Conservation (phyloP, 2,113 vertebrate species). For the Loxodonta africana region DNA sequence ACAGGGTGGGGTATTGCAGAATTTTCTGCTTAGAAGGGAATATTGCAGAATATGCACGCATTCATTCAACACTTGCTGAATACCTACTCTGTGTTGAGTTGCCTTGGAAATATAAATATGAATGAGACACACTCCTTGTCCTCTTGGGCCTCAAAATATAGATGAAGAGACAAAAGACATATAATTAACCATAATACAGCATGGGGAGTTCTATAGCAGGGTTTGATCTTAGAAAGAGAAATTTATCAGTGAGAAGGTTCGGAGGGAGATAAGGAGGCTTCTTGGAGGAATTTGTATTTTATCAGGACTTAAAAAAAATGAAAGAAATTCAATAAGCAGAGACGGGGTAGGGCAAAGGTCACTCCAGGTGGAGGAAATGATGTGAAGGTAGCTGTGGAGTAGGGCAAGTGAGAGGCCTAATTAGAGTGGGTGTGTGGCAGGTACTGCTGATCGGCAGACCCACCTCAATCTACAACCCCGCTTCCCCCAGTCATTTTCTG, state of each 20-base stretch:
- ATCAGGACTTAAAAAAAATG: background rate
- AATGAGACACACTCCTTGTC: slow-evolving; percentile 26
- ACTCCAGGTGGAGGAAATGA: background rate
- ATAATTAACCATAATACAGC: background rate
- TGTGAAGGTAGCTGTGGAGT: background rate
- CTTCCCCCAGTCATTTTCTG: background rate
- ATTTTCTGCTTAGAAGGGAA: slow-evolving; percentile 24
- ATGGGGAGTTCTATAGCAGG: slow-evolving; percentile 9
- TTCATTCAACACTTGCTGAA: slow-evolving; percentile 42
- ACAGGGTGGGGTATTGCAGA: background rate
- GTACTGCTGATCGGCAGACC: background rate
- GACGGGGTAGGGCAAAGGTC: background rate
- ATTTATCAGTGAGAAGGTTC: background rate
- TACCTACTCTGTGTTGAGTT: slow-evolving; percentile 56
- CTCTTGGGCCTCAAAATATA: slow-evolving; percentile 29
- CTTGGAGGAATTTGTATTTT: slow-evolving; percentile 24
- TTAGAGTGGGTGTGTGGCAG: background rate
- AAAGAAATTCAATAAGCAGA: slow-evolving; percentile 39
- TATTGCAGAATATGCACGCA: background rate
- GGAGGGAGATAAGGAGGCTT: background rate
- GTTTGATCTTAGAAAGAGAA: slow-evolving; percentile 33
- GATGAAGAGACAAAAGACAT: slow-evolving; percentile 8
- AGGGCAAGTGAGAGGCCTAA: background rate
- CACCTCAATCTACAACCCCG: background rate
- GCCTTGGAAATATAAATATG: slow-evolving; percentile 57